Conservation (phyloP, 2,797 vertebrate genomes). For the Melanotaenia boesemani region DNA sequence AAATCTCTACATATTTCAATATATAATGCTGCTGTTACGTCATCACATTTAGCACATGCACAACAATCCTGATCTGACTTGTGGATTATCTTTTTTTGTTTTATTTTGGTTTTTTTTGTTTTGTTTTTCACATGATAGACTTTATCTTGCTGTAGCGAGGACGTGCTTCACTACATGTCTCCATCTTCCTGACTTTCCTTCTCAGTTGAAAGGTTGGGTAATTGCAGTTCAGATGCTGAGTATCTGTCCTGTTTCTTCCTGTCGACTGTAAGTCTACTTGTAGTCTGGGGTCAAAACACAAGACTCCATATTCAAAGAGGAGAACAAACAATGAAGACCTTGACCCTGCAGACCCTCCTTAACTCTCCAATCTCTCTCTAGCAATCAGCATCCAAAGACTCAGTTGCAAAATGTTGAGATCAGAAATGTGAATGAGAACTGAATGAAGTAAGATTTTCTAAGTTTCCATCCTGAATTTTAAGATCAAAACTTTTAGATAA, state of each 20-base stretch:
- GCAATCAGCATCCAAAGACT: constrained; percentile 31
- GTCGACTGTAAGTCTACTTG: constrained; percentile 68
- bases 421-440: constrained; percentile 13
- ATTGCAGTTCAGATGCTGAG: constrained; percentile 57
- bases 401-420: constrained; percentile 56
- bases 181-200: constrained; percentile 56
- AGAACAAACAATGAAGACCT: constrained; percentile 61
- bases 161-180: constrained; percentile 65
- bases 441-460: constrained; percentile 2
- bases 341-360: constrained; percentile 34
- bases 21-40: constrained; percentile 44
- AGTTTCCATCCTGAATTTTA: constrained; percentile 13
- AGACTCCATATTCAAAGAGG: constrained; percentile 71
- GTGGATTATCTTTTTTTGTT: constrained; percentile 8
- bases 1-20: constrained; percentile 25
- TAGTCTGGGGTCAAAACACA: constrained; percentile 70
- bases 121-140: constrained; percentile 8
- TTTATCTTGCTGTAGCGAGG: constrained; percentile 37
- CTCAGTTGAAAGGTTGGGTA: constrained; percentile 64
- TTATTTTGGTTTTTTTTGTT: background rate
- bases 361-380: constrained; percentile 41
- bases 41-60: constrained; percentile 26
- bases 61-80: constrained; percentile 14
- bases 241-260: constrained; percentile 74
- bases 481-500: constrained; percentile 21